These are phyloP conservation scores for Physocephala rufipes DNA, from an alignment of 2,888 invertebrate genomes.

Conservation along the genomic window DNA sequence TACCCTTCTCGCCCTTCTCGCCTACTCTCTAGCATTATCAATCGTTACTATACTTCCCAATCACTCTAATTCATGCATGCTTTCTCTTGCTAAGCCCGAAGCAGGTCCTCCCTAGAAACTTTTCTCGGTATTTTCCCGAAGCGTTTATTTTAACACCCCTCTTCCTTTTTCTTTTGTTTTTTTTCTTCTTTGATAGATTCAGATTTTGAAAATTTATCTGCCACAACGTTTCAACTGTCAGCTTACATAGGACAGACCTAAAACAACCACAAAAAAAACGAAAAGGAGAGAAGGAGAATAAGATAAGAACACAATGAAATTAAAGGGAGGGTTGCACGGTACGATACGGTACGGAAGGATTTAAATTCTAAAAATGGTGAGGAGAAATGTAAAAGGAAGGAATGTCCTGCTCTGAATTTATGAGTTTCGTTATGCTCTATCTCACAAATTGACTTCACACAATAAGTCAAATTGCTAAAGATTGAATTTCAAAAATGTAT, in stretches of 20 bases:
- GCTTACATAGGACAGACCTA: not conserved
- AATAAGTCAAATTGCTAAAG: not conserved
- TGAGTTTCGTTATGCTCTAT: not conserved
- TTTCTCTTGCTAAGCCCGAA: too few relatives aligned
- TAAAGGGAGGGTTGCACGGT: not conserved
- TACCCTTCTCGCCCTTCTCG: not conserved
- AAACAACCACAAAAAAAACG: not conserved
- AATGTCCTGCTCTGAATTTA: conserved; percentile 2
- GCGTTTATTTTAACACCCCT: too few relatives aligned
- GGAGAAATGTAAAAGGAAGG: not conserved
- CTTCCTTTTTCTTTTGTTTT: not conserved
- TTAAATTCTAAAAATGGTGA: conserved; percentile 6
- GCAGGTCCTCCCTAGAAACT: too few relatives aligned
- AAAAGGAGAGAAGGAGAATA: conserved; percentile 1
- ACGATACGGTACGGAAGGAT: not conserved
- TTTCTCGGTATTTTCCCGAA: too few relatives aligned
- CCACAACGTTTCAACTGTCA: conserved; percentile 23
- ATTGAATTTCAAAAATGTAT: too few relatives aligned
- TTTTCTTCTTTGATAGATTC: conserved; percentile 2
- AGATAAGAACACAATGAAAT: not conserved
- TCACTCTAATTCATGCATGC: too few relatives aligned
- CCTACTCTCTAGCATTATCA: too few relatives aligned
- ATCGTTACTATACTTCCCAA: too few relatives aligned
- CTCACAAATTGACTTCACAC: too few relatives aligned
- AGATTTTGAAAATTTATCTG: conserved; percentile 13